Percentiles rank a stretch among this genome's conserved stretches.
These are phyloP conservation scores for Battus philenor DNA, from an alignment of 1,140 invertebrate species.

Conservation along the genomic window DNA sequence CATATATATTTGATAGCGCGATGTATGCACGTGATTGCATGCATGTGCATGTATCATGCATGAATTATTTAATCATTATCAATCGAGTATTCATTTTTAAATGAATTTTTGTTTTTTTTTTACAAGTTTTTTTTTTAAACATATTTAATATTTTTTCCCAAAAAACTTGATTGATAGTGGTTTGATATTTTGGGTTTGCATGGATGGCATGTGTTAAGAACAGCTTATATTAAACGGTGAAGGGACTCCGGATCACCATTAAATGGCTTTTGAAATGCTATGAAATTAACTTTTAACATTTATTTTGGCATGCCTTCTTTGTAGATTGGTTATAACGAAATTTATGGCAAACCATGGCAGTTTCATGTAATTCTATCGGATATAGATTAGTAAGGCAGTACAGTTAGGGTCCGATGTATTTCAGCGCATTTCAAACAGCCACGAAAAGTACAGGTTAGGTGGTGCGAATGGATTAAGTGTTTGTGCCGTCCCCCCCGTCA, in stretches of 20 bases:
- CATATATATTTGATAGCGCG: neutral
- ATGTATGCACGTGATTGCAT: slow-evolving; percentile 5
- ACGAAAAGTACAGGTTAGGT: slow-evolving; percentile 4
- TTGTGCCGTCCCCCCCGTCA: slow-evolving; percentile 38
- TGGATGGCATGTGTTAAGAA: neutral
- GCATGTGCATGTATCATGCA: neutral
- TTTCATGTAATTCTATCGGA: too few relatives aligned
- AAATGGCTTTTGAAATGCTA: slow-evolving; percentile 14
- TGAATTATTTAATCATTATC: neutral
- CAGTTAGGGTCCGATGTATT: neutral
- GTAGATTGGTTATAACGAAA: too few relatives aligned
- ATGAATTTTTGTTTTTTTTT: too few relatives aligned
- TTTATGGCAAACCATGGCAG: too few relatives aligned
- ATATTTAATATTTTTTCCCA: too few relatives aligned
- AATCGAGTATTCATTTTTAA: too few relatives aligned
- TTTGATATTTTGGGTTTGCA: too few relatives aligned
- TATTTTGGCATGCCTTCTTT: too few relatives aligned
- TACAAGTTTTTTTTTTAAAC: too few relatives aligned
- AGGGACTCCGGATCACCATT: neutral
- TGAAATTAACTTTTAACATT: slow-evolving; percentile 1
- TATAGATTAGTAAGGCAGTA: too few relatives aligned
- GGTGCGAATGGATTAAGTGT: slow-evolving; percentile 23
- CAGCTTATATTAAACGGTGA: slow-evolving; percentile 7
- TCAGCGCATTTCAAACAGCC: slow-evolving; percentile 15
- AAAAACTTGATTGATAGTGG: too few relatives aligned